phyloP scores from a whole-genome alignment of 2,797 vertebrate genomes.

The Notamacropus eugenii region DNA sequence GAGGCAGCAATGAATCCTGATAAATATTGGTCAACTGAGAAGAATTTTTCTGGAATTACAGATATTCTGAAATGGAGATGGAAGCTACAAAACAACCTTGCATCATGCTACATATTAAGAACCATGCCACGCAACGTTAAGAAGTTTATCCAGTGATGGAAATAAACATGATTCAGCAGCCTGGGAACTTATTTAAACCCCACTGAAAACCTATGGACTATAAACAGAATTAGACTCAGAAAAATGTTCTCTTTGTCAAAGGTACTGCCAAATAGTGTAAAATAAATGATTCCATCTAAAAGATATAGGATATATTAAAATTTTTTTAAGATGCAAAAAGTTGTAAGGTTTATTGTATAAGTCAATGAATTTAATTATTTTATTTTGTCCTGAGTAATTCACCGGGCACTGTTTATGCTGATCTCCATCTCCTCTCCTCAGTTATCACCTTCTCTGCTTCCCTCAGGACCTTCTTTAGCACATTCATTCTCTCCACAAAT shows the following conservation, averaged over 20 bases:
- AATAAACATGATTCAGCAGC: background rate
- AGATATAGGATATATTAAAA: background rate
- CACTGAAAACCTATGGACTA: background rate
- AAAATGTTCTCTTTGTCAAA: background rate
- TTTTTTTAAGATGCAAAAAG: background rate
- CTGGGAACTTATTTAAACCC: background rate
- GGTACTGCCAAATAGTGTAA: background rate
- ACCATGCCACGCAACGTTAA: background rate
- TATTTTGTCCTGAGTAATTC: background rate
- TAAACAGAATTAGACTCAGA: background rate
- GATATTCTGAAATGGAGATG: background rate
- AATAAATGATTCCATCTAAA: background rate
- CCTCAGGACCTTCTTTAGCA: background rate
- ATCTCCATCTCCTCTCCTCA: background rate
- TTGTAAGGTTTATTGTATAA: background rate
- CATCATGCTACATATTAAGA: background rate
- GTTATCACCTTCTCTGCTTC: background rate
- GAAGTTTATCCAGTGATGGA: background rate
- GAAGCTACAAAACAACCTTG: background rate
- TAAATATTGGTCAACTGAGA: background rate
- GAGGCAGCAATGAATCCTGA: background rate
- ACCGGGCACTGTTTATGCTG: background rate
- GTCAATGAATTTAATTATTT: background rate
- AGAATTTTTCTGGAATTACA: background rate
- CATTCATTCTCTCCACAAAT: background rate